These are phyloP conservation scores for Anagrus nilaparvatae DNA, from an alignment of 1,140 invertebrate species.

Conservation along the genomic window DNA sequence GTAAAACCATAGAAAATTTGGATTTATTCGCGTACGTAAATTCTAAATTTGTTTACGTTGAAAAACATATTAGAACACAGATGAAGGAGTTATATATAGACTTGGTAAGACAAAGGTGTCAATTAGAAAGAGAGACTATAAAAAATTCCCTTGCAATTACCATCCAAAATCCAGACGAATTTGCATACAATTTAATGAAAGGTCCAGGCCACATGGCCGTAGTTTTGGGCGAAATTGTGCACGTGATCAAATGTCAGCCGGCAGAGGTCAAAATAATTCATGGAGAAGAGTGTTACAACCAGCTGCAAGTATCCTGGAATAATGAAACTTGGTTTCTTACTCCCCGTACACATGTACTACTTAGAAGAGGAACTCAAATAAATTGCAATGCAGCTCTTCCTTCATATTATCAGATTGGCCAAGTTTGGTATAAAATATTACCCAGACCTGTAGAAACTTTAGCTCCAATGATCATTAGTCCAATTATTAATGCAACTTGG, in stretches of 20 bases:
- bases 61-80: constrained; percentile 15
- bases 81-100: too few relatives aligned
- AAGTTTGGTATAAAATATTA: constrained; percentile 12
- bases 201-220: constrained; percentile 15
- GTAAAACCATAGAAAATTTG: constrained; percentile 4
- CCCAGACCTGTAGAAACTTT: background rate
- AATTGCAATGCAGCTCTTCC: constrained; percentile 11
- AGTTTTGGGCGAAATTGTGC: constrained; percentile 7
- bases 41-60: constrained; percentile 20
- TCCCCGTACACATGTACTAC: constrained; percentile 14
- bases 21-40: constrained; percentile 18
- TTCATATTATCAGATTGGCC: constrained; percentile 9
- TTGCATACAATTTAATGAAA: constrained; percentile 11
- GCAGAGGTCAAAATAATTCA: constrained; percentile 1
- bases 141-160: constrained; percentile 10
- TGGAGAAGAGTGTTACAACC: constrained; percentile 11
- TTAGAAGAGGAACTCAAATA: constrained; percentile 6
- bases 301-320: constrained; percentile 10
- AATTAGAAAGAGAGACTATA: constrained; percentile 9
- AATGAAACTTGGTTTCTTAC: constrained; percentile 10
- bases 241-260: constrained; percentile 12
- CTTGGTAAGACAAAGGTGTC: too few relatives aligned
- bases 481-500: constrained; percentile 13
- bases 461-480: constrained; percentile 4
- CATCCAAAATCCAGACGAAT: constrained; percentile 9